Base-by-base conservation (phyloP, 53 echinoderm and acorn worm genomes). In the Holothuria leucospilota region DNA sequence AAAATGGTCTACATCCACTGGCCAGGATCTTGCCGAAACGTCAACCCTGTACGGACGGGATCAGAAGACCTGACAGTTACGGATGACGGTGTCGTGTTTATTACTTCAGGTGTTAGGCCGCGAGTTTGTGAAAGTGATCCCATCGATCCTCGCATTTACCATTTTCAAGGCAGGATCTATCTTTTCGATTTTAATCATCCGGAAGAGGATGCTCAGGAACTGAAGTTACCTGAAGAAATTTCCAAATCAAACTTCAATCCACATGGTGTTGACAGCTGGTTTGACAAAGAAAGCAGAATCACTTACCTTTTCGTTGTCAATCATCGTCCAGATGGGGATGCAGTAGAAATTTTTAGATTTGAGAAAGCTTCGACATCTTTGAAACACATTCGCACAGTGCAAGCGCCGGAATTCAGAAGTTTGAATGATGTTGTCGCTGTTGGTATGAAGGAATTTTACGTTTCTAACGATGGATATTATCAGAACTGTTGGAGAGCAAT, bases 291-390 rank as follows among this genome's bases (percentile, higher is more conserved):
- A 20, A 82, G 85, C 73, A 41, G 71, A 1, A 15, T 13, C 21
- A 34, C 20, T 70, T 70, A 70, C 21, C 71, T 70, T 21, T 70
- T 70, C 38, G 71, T 70, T 25, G 71, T 70, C 3, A 70, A 70
- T 21, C 71, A 70, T 70, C 71, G 71, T 39, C 13, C 71, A 70
- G 38, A 70, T 21, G 71, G 21, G 41, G 71, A 70, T 6, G 41
- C 71, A 29, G 71, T 70, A 2, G 71, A 70, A 70, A 20, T 70
- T 34, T 34, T 70, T 34, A 70, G 16, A 16, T 70, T 93, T 73
- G 82, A 93, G 60, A 64, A 75, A 53, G 15, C 21, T 5, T 39
- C 13, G 18, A 39, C 71, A 27, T 70, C 71, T 70, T 18, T 70
- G 38, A 13, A 39, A 11, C 38, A 70, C 38, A 21, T 70, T 12